Conservation (phyloP, 2,888 invertebrate species). For the Zelleria hepariella region DNA sequence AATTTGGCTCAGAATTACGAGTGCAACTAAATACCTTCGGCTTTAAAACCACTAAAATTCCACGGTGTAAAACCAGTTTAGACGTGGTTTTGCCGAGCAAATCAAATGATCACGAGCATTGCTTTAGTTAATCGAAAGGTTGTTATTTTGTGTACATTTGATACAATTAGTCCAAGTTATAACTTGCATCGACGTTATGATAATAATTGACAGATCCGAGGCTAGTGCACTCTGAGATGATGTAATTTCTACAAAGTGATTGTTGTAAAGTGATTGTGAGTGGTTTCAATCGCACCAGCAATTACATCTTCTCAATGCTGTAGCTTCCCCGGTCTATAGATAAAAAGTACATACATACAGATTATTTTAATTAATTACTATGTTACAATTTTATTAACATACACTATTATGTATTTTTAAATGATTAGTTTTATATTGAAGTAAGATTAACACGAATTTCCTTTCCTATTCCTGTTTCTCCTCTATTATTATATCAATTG, state of each 20-base stretch:
- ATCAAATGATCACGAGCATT: not conserved
- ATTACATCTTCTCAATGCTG: not conserved
- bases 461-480: slow-evolving; percentile 4
- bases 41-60: too few relatives aligned
- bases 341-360: slow-evolving; percentile 66
- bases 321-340: not conserved
- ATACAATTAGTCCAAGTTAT: slow-evolving; percentile 44
- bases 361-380: slow-evolving; percentile 56
- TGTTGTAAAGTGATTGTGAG: not conserved
- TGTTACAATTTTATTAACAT: slow-evolving; percentile 41
- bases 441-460: slow-evolving; percentile 9
- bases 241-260: not conserved
- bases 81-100: slow-evolving; percentile 5
- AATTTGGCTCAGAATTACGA: too few relatives aligned
- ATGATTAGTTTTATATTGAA: slow-evolving; percentile 43
- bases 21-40: too few relatives aligned
- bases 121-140: slow-evolving; percentile 1
- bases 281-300: not conserved
- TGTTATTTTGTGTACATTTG: slow-evolving; percentile 57
- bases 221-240: not conserved
- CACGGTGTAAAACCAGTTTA: slow-evolving; percentile 6
- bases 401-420: slow-evolving; percentile 39
- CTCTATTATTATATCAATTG: not conserved
- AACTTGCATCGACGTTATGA: slow-evolving; percentile 58
- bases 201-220: slow-evolving; percentile 34